Evolutionary conservation across 2,888 invertebrate genomes (phyloP).

Genomic region (Sthenelais limicola): DNA sequence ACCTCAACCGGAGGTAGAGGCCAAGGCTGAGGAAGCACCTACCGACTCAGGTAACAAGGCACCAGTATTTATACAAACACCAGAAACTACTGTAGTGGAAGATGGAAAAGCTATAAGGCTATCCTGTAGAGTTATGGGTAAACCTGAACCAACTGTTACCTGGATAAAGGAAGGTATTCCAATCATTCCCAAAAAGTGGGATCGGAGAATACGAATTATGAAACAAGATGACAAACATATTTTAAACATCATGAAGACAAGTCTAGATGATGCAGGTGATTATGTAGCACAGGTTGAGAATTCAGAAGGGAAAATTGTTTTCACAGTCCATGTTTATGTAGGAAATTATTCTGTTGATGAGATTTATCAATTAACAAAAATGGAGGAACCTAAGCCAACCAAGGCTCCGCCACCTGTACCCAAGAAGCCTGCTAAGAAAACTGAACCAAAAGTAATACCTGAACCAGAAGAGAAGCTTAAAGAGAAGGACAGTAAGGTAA

Average conservation of each 20-base stretch:
- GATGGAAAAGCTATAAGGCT: constrained; percentile 18
- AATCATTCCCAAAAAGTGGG: constrained; percentile 20
- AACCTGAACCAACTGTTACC: constrained; percentile 10
- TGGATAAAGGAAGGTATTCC: constrained; percentile 1
- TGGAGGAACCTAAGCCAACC: no score
- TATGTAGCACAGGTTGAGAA: constrained; percentile 7
- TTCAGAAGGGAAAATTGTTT: neutral
- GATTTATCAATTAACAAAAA: constrained; percentile 17
- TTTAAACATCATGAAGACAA: constrained; percentile 25
- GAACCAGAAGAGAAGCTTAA: neutral
- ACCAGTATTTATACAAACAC: constrained; percentile 9
- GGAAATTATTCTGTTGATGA: neutral
- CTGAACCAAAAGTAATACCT: neutral
- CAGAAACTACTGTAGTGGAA: constrained; percentile 4
- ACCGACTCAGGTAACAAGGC: neutral
- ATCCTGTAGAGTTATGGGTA: neutral
- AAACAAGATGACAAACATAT: constrained; percentile 10
- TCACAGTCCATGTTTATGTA: neutral
- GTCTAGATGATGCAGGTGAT: constrained; percentile 14
- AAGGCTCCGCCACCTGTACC: no score
- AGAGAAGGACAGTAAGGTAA: neutral
- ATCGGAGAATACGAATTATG: constrained; percentile 14
- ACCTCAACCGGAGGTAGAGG: neutral
- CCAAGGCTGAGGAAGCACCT: neutral
- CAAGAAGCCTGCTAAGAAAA: neutral